phyloP scores from a whole-genome alignment of 1,140 invertebrate genomes.

The Araneus ventricosus region DNA sequence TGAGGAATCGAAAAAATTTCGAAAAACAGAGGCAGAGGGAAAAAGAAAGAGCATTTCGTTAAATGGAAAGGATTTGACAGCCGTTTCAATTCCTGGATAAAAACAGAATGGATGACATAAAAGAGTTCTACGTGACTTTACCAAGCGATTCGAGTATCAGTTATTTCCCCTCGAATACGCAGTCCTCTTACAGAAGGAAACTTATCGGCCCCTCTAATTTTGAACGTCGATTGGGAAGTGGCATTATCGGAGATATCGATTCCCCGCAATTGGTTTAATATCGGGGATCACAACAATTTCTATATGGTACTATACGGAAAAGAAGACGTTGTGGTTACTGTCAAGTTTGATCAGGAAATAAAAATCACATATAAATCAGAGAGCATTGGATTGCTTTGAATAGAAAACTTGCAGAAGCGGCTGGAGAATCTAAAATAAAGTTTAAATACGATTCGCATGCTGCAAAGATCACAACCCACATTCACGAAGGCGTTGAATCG shows the following conservation, averaged over 20 bases:
- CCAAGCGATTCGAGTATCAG: conserved; percentile 18
- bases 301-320: not conserved
- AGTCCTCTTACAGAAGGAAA: conserved; percentile 30
- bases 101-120: conserved; percentile 38
- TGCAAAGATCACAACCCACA: not conserved
- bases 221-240: not conserved
- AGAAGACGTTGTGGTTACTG: not conserved
- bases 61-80: conserved; percentile 51
- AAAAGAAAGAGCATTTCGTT: conserved; percentile 34
- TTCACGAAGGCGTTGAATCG: not conserved
- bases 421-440: not conserved
- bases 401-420: too few species aligned
- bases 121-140: conserved; percentile 57
- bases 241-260: conserved; percentile 30
- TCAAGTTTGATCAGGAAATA: not conserved
- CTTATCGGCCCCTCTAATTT: not conserved
- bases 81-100: conserved; percentile 52
- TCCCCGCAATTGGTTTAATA: conserved; percentile 15
- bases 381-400: too few species aligned
- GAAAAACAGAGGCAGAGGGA: conserved; percentile 19
- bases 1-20: conserved; percentile 25
- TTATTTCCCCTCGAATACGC: conserved; percentile 48
- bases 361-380: too few species aligned
- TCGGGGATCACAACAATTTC: not conserved
- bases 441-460: not conserved